These are phyloP conservation scores for Corella eumyota DNA, from an alignment of 23 tunicate species.

Conservation along the genomic window DNA sequence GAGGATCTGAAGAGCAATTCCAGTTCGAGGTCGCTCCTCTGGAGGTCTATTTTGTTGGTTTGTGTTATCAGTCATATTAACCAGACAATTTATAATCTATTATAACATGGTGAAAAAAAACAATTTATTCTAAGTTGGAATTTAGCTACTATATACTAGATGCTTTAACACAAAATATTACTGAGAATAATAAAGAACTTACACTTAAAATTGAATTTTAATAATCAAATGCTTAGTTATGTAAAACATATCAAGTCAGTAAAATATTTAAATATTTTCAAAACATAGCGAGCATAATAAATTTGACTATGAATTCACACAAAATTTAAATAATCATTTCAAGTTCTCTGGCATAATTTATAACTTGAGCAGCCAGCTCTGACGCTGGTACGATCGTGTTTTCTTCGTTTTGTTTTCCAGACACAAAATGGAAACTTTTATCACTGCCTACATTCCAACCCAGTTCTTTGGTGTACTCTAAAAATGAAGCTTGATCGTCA, in stretches of 20 bases:
- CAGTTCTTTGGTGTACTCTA: constrained; percentile 34
- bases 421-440: constrained; percentile 30
- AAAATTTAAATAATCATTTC: constrained; percentile 95
- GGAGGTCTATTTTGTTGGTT: too few species aligned
- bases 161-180: too few species aligned
- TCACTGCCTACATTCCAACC: constrained; percentile 44
- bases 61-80: too few species aligned
- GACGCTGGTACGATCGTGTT: constrained; percentile 36
- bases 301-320: too few species aligned
- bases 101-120: too few species aligned
- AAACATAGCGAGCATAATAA: too few species aligned
- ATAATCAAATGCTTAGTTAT: not conserved
- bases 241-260: too few species aligned
- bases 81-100: too few species aligned
- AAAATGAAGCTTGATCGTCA: constrained; percentile 41
- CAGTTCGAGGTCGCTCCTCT: constrained; percentile 24
- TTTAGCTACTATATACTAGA: too few species aligned
- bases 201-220: not conserved
- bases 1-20: constrained; percentile 29
- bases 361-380: constrained; percentile 77
- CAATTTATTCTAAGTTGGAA: not conserved
- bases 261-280: too few species aligned
- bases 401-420: constrained; percentile 40
- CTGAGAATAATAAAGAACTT: too few species aligned
- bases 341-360: constrained; percentile 90